A percentile compares a stretch with the other conserved stretches of the same genome.
These are phyloP conservation scores for Drosophila lacicola DNA, from an alignment of 2,888 invertebrate species.

Conservation along the genomic window DNA sequence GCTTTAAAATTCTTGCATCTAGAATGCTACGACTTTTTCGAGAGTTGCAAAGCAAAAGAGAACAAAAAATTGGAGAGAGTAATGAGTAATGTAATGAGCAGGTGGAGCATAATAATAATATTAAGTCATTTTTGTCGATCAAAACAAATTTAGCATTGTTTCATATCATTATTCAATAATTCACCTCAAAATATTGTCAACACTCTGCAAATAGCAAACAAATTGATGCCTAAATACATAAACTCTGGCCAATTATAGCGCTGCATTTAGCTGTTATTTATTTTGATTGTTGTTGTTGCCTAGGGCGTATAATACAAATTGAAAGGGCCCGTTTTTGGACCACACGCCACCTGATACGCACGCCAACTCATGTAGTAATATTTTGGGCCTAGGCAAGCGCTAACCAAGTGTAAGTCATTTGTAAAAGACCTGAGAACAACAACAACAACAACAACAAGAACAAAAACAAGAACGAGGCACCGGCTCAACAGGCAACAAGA, in stretches of 20 bases:
- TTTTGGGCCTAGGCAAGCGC: conserved; percentile 47
- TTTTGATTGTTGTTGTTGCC: conserved; percentile 14
- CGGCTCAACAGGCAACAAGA: conserved; percentile 29
- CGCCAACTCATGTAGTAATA: conserved; percentile 41
- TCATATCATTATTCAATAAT: not conserved
- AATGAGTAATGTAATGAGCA: no score
- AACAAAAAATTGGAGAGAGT: no score
- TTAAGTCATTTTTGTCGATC: not conserved
- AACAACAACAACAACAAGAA: conserved; percentile 33
- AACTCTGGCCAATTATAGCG: conserved; percentile 52
- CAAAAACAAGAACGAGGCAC: conserved; percentile 10
- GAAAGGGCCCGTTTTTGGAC: conserved; percentile 55
- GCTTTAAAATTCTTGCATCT: no score
- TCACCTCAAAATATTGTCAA: conserved; percentile 41
- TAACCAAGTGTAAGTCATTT: conserved; percentile 74
- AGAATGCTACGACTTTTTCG: no score
- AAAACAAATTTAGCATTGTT: conserved; percentile 2
- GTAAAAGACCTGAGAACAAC: conserved; percentile 59
- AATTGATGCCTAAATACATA: conserved; percentile 52
- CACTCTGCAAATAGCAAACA: conserved; percentile 29
- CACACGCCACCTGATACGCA: conserved; percentile 75
- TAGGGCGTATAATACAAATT: conserved; percentile 54
- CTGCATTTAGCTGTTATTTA: conserved; percentile 1
- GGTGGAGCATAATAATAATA: not conserved
- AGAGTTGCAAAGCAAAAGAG: no score